Conservation (phyloP, 2,113 vertebrate genomes). For the Megalops atlanticus region DNA sequence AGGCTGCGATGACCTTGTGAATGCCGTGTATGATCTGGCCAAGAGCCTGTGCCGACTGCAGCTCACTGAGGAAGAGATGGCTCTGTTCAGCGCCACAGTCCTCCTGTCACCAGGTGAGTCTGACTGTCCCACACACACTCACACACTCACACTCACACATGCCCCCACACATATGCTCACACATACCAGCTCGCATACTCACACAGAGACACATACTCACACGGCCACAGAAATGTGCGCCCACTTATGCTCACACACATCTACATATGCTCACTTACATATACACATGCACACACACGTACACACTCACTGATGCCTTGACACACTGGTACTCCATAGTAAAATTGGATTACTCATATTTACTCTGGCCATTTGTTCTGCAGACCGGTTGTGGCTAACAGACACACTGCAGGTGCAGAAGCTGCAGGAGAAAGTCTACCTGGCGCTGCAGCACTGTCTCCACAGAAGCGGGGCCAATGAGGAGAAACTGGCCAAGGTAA, state of each 20-base stretch:
- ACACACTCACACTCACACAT: background rate
- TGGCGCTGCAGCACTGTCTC: slow-evolving; percentile 81
- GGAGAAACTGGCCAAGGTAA: slow-evolving; percentile 85
- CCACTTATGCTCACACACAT: background rate
- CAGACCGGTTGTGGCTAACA: slow-evolving; percentile 83
- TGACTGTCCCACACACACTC: background rate
- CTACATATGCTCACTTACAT: background rate
- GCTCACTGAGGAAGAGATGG: slow-evolving; percentile 84
- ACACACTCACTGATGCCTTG: too few relatives aligned
- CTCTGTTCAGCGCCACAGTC: slow-evolving; percentile 82
- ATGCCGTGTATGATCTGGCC: slow-evolving; percentile 79
- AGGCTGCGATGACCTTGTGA: slow-evolving; percentile 87
- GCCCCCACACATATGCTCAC: background rate
- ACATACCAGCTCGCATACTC: background rate
- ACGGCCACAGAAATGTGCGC: background rate
- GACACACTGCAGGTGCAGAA: slow-evolving; percentile 84
- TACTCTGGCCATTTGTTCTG: background rate
- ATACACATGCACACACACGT: background rate
- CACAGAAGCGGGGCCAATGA: slow-evolving; percentile 76
- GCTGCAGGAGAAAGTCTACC: slow-evolving; percentile 84
- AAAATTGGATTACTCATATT: background rate
- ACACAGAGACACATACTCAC: background rate
- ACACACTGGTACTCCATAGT: too few relatives aligned
- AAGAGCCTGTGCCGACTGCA: slow-evolving; percentile 81
- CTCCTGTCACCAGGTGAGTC: slow-evolving; percentile 82